Base-by-base conservation (phyloP, 2,797 vertebrate genomes). In the Gymnocypris eckloni region DNA sequence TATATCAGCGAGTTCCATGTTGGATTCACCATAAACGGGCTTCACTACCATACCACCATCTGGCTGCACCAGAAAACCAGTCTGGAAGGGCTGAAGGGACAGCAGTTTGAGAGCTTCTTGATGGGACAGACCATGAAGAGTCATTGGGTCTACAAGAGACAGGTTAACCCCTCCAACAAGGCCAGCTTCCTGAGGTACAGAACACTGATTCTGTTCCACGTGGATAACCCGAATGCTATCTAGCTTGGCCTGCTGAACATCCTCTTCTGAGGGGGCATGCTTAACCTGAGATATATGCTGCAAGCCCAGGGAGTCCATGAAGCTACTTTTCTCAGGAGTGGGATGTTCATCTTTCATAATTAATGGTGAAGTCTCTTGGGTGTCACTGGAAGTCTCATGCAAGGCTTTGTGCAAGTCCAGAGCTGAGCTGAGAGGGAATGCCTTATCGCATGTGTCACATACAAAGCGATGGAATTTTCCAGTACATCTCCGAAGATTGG, bases 381-480 rank as follows among this genome's bases (percentile, higher is more conserved):
- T 78, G 48, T 12, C 41, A 84, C 66, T 45, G 4, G 86, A 80
- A 73, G 92, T 50, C 18, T 87, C 85, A n/a, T 93, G 85, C 87
- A 92, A 95, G 93, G 93, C 92, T 86, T 92, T 95, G 87, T 99
- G 98, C 89, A 98, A 96, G 87, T 95, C 93, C 48, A 99, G 96
- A 0, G 98, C 97, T 0, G 95, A 95, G 50, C 93, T 94, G 87
- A 99, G 97, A 33, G 98, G 98, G 91, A 99, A 99, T 0, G 97
- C 98, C 89, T 98, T 98, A 93, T 99, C 97, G 48, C 98, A 99
- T 9, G 90, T 85, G 77, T 98, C 97, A 0, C 98, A 99, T 86
- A 99, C 89, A 12, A 98, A 99, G 1, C 96, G 97, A 89, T 99
- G 98, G 90, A 97, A 97, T 92, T 98, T 97, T 16, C 98, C 98